phyloP scores from a whole-genome alignment of 1,140 invertebrate genomes.

The Hydropsyche tenuis region DNA sequence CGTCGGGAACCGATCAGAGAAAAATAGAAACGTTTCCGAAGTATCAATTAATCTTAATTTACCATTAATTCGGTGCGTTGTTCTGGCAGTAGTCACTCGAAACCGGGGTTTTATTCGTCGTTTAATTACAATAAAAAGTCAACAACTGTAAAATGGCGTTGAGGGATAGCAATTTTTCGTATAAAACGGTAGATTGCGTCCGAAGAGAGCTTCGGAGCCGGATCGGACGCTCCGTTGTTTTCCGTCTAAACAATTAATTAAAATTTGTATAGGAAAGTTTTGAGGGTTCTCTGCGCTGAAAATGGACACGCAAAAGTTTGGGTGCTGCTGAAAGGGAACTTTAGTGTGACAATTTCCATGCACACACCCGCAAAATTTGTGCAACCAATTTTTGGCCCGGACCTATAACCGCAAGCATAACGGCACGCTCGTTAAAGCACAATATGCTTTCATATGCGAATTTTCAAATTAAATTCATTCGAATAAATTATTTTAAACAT shows the following conservation, averaged over 20 bases:
- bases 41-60: constrained; percentile 25
- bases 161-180: no score
- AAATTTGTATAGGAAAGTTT: constrained; percentile 5
- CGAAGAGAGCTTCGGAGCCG: neutral
- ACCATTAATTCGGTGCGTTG: neutral
- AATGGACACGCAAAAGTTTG: constrained; percentile 11
- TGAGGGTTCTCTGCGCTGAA: neutral
- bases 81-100: neutral
- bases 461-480: no score
- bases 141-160: neutral
- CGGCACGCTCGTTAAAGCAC: neutral
- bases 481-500: no score
- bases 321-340: constrained; percentile 9
- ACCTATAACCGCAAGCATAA: neutral
- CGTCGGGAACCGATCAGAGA: neutral
- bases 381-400: neutral
- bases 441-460: no score
- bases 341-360: constrained; percentile 19
- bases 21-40: constrained; percentile 1
- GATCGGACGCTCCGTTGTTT: neutral
- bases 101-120: neutral
- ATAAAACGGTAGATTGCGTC: neutral
- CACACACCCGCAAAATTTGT: constrained; percentile 1
- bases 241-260: constrained; percentile 7
- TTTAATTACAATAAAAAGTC: constrained; percentile 20